Evolutionary conservation across 2,113 vertebrate species (phyloP).

Genomic region (Crotophaga sulcirostris): DNA sequence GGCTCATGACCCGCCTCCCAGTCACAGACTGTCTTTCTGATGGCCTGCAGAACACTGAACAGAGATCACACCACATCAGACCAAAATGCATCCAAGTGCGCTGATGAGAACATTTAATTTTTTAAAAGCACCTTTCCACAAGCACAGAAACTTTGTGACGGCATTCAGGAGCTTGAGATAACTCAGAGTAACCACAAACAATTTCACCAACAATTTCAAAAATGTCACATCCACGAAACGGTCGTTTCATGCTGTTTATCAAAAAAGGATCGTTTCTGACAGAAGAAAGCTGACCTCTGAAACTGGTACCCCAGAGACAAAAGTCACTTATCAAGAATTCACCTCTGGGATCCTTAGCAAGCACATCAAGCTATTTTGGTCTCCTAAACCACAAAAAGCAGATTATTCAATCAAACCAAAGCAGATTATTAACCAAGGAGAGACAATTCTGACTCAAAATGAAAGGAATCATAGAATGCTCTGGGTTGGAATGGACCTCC

Average conservation of each 20-base stretch:
- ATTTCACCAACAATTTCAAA: background rate
- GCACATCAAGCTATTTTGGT: background rate
- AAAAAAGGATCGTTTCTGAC: background rate
- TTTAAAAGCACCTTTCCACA: background rate
- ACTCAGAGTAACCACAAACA: background rate
- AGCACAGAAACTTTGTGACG: background rate
- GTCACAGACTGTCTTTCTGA: constrained; percentile 89
- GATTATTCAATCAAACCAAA: background rate
- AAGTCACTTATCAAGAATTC: background rate
- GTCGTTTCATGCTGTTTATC: fast-evolving
- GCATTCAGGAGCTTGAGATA: fast-evolving
- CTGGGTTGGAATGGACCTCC: too few relatives aligned
- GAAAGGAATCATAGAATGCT: background rate
- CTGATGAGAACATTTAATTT: fast-evolving
- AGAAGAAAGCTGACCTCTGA: background rate
- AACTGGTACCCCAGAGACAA: background rate
- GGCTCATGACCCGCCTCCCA: constrained; percentile 87
- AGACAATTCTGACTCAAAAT: background rate
- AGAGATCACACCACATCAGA: background rate
- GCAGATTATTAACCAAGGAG: background rate
- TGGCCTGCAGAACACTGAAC: constrained; percentile 87
- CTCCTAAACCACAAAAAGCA: background rate
- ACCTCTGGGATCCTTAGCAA: background rate
- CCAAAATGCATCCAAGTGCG: fast-evolving
- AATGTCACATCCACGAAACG: background rate